phyloP scores from a whole-genome alignment of 2,113 vertebrate species.

The Osmerus mordax region DNA sequence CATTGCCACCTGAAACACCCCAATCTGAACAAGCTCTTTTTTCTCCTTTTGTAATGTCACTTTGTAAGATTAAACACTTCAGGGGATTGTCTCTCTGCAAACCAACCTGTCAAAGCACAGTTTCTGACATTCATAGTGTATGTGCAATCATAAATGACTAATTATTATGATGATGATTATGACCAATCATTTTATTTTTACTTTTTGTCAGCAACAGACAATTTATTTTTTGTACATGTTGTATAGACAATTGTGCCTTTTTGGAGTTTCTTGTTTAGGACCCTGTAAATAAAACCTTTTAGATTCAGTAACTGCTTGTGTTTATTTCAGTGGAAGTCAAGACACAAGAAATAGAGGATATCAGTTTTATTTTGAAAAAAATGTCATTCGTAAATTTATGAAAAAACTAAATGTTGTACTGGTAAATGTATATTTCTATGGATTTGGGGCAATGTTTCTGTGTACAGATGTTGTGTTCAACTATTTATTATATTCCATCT shows the following conservation, averaged over 20 bases:
- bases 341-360: constrained; percentile 46
- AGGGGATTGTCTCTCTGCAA: constrained; percentile 77
- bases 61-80: constrained; percentile 84
- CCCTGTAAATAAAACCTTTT: constrained; percentile 91
- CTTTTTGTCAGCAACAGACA: constrained; percentile 80
- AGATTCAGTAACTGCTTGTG: constrained; percentile 88
- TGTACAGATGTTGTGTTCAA: constrained; percentile 98
- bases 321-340: constrained; percentile 72
- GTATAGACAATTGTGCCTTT: constrained; percentile 99
- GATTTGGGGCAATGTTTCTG: constrained; percentile 89
- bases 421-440: constrained; percentile 96
- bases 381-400: constrained; percentile 75
- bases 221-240: constrained; percentile 95
- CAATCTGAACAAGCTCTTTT: constrained; percentile 36
- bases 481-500: constrained; percentile 99
- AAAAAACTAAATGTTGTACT: constrained; percentile 92
- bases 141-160: constrained; percentile 95
- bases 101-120: constrained; percentile 92
- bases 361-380: constrained; percentile 72
- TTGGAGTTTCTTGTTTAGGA: constrained; percentile 92
- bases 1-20: constrained; percentile 84
- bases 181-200: constrained; percentile 85
- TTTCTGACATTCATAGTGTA: constrained; percentile 90
- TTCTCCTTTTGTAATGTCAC: constrained; percentile 73
- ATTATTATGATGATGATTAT: constrained; percentile 80